Base-by-base conservation (phyloP, 1,140 invertebrate genomes). In the Mercenaria mercenaria region DNA sequence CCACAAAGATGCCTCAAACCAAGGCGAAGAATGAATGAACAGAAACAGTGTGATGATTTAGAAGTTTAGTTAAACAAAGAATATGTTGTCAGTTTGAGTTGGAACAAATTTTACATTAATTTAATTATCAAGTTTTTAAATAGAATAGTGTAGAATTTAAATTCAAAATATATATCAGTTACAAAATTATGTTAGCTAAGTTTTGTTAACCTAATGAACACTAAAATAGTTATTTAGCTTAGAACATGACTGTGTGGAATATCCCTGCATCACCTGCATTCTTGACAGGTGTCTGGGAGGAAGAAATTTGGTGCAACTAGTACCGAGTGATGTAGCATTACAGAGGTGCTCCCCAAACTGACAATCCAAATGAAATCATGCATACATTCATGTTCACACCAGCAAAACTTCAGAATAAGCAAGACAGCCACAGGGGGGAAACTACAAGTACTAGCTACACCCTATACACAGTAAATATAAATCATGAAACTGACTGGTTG, bases 321-420 rank as follows among this genome's bases (percentile, higher is more conserved):
- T 8, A 26, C 59, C 1, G 26, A 4, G 26, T 29, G n/a, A 29
- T 26, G 26, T n/a, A 3, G 29, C 23, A 29, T 26, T 29, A 64
- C 4, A 29, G 59, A 29, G 23, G 52, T 56, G 52, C 59, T 2
- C 8, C 59, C 59, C 59, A 26, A 64, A 29, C 59, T 64, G 59
- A 26, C 23, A 64, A 64, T 29, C 1, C 59, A 29, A 64, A 64
- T 26, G 26, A 64, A 29, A 26, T n/a, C 59, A 37, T 72, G 67
- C 67, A 72, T 15, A 20, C 67, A 72, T 72, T 72, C 67, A 72
- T 72, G 67, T 72, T 72, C 67, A 72, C 34, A 72, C 34, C 67
- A 72, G 67, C 67, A 72, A 72, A 64, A 15, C 20, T 37, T 72
- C 34, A 72, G 67, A 72, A 39, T 39, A 72, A 41, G 67, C 67